Evolutionary conservation across 2,888 invertebrate species (phyloP).

Genomic region (Lithophane leautieri): DNA sequence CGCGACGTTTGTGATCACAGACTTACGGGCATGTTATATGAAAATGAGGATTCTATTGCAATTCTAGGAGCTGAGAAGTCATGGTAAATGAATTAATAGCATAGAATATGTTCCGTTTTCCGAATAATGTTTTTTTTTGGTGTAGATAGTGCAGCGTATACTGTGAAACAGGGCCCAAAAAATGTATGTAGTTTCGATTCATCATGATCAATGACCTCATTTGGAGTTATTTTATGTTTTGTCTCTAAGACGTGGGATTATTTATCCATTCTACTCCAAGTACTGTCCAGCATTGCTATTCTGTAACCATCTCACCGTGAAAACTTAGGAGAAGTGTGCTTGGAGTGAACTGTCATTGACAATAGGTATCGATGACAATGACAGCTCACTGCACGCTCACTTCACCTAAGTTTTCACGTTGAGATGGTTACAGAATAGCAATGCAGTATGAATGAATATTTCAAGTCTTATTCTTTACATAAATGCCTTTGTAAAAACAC

Average conservation of each 20-base stretch:
- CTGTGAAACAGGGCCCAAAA: not conserved
- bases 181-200: not conserved
- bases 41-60: not conserved
- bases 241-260: not conserved
- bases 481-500: slow-evolving; percentile 16
- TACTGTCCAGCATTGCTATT: too few species aligned
- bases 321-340: too few species aligned
- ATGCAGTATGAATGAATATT: slow-evolving; percentile 31
- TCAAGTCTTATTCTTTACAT: slow-evolving; percentile 26
- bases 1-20: not conserved
- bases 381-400: too few species aligned
- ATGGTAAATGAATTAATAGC: not conserved
- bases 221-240: not conserved
- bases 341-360: too few species aligned
- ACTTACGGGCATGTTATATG: not conserved
- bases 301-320: too few species aligned
- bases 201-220: not conserved
- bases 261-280: slow-evolving; percentile 19
- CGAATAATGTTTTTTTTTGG: not conserved
- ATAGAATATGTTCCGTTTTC: not conserved
- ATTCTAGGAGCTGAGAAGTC: not conserved
- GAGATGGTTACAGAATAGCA: too few species aligned
- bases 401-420: too few species aligned
- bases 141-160: too few species aligned
- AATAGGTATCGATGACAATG: too few species aligned